These are phyloP conservation scores for Drosophila obscura DNA, from an alignment of 1,140 invertebrate genomes.

Conservation along the genomic window DNA sequence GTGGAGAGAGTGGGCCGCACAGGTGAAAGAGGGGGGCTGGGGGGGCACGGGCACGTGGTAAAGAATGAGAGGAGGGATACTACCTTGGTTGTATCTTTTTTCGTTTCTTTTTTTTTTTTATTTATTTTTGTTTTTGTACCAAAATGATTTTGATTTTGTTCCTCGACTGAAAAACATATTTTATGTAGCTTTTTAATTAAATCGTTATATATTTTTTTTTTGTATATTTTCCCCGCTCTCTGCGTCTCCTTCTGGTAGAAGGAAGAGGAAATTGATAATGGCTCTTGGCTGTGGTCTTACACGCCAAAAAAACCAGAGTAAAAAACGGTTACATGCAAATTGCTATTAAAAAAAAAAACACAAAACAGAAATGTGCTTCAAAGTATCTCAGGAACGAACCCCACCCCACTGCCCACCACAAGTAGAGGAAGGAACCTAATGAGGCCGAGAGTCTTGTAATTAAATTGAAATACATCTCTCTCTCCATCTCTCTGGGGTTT, in stretches of 20 bases:
- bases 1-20: too few relatives aligned
- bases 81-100: conserved; percentile 16
- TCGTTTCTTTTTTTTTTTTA: not conserved
- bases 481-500: too few relatives aligned
- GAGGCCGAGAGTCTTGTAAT: conserved; percentile 39
- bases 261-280: conserved; percentile 65
- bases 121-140: conserved; percentile 6
- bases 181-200: conserved; percentile 80
- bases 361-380: conserved; percentile 24
- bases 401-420: conserved; percentile 2
- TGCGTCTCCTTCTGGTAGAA: conserved; percentile 1
- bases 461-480: conserved; percentile 23
- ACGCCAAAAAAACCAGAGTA: conserved; percentile 11
- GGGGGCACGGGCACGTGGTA: not conserved
- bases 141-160: conserved; percentile 33
- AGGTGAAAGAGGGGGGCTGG: too few relatives aligned
- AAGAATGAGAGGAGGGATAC: not conserved
- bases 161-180: conserved; percentile 48
- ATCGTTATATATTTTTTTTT: conserved; percentile 60
- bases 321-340: conserved; percentile 58
- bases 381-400: conserved; percentile 1
- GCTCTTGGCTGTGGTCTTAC: conserved; percentile 46
- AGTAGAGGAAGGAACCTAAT: conserved; percentile 20
- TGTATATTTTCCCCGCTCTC: conserved; percentile 13
- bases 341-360: conserved; percentile 12